A percentile compares a stretch with the other conserved stretches of the same genome.
Evolutionary conservation across 1,140 invertebrate genomes (phyloP).

Genomic region (Forficula auricularia): DNA sequence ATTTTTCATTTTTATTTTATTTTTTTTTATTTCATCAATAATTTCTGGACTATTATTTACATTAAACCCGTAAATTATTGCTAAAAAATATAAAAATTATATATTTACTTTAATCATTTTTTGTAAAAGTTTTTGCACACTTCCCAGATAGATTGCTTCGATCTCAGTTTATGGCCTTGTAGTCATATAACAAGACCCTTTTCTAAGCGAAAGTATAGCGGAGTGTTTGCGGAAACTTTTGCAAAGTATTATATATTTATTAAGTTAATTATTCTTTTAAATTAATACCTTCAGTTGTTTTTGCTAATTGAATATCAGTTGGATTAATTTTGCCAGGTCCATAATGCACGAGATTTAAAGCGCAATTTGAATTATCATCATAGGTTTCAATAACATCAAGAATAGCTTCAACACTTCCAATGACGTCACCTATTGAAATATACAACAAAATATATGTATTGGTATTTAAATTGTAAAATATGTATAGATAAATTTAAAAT

Average conservation of each 20-base stretch:
- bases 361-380: conserved; percentile 48
- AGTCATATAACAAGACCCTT: too few relatives aligned
- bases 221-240: too few relatives aligned
- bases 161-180: too few relatives aligned
- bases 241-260: too few relatives aligned
- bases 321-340: conserved; percentile 72
- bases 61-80: conserved; percentile 77
- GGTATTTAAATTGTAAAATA: too few relatives aligned
- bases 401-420: conserved; percentile 86
- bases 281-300: conserved; percentile 48
- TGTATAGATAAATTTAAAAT: too few relatives aligned
- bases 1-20: conserved; percentile 39
- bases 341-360: conserved; percentile 72
- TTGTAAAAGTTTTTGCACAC: too few relatives aligned
- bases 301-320: conserved; percentile 70
- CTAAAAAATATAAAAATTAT: conserved; percentile 24
- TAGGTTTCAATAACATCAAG: conserved; percentile 83
- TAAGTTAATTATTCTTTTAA: conserved; percentile 1
- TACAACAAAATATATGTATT: too few relatives aligned
- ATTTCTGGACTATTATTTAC: conserved; percentile 36
- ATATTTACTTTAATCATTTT: not conserved
- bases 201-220: too few relatives aligned
- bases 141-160: too few relatives aligned
- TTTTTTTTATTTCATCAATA: conserved; percentile 29
- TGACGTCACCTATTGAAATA: conserved; percentile 50